phyloP scores from a whole-genome alignment of 2,113 vertebrate species.

The Larimichthys polyactis region DNA sequence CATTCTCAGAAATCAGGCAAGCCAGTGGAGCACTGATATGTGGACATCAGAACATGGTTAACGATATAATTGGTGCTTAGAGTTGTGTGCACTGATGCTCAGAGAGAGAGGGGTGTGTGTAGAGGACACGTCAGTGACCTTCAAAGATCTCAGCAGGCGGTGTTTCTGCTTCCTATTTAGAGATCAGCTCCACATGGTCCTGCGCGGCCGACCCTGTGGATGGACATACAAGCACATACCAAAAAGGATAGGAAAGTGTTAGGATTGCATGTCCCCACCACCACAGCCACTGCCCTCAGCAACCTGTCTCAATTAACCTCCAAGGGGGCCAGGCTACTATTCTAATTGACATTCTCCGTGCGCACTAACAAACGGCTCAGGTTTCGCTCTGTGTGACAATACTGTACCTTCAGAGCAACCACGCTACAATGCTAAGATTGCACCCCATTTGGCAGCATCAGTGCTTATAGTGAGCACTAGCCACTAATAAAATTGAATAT shows the following conservation, averaged over 20 bases:
- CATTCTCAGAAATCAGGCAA: slow-evolving; percentile 43
- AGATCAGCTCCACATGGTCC: slow-evolving; percentile 45
- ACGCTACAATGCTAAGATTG: slow-evolving; percentile 62
- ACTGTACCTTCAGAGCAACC: slow-evolving; percentile 30
- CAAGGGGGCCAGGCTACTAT: slow-evolving; percentile 60
- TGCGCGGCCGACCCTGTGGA: slow-evolving; percentile 6
- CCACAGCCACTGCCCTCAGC: slow-evolving; percentile 39
- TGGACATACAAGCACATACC: slow-evolving; percentile 14
- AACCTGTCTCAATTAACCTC: slow-evolving; percentile 67
- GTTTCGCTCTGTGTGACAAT: slow-evolving; percentile 51
- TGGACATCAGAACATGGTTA: slow-evolving; percentile 71
- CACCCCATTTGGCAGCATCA: slow-evolving; percentile 64
- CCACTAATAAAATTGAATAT: slow-evolving; percentile 44
- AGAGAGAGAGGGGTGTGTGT: slow-evolving; percentile 25
- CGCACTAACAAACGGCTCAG: slow-evolving; percentile 57
- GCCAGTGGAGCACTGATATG: slow-evolving; percentile 56
- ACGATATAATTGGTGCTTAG: slow-evolving; percentile 78
- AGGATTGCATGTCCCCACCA: slow-evolving; percentile 28
- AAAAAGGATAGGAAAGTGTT: slow-evolving; percentile 42
- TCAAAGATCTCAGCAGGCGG: slow-evolving; percentile 74
- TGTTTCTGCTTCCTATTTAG: slow-evolving; percentile 64
- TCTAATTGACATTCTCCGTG: slow-evolving; percentile 66
- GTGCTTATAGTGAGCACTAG: no score
- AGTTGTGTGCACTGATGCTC: slow-evolving; percentile 66
- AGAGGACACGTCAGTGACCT: slow-evolving; percentile 81